These are phyloP conservation scores for Montipora efflorescens DNA, from an alignment of 64 coral and sea anemone genomes.

Conservation along the genomic window DNA sequence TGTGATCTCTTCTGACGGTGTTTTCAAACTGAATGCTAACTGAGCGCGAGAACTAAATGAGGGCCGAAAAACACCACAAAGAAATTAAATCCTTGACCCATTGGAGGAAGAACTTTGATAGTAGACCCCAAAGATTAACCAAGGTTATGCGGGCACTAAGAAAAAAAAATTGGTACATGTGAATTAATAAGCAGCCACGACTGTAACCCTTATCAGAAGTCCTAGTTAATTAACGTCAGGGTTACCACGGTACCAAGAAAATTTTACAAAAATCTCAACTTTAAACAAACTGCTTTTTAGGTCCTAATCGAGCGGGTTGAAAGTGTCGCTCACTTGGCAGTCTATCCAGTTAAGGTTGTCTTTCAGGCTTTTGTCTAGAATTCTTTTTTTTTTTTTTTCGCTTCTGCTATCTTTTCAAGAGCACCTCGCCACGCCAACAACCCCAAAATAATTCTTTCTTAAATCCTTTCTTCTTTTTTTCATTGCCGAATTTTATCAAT, in stretches of 20 bases:
- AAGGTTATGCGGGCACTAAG: background rate
- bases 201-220: background rate
- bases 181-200: background rate
- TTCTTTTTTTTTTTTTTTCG: too few relatives aligned
- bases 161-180: background rate
- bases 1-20: background rate
- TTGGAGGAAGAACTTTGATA: background rate
- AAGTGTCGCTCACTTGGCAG: too few relatives aligned
- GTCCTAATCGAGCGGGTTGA: background rate
- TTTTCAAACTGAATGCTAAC: background rate
- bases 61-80: background rate
- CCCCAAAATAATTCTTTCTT: background rate
- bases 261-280: slow-evolving; percentile 23
- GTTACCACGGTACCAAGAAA: slow-evolving; percentile 12
- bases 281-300: background rate
- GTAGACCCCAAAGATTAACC: background rate
- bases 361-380: too few relatives aligned
- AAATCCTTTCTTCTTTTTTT: background rate
- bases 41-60: background rate
- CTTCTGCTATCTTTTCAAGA: background rate
- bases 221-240: background rate
- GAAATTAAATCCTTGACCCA: background rate
- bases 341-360: too few relatives aligned
- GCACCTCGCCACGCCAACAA: background rate
- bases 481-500: background rate